Conservation (phyloP, 1,140 invertebrate genomes). For the Melitaea cinxia region DNA sequence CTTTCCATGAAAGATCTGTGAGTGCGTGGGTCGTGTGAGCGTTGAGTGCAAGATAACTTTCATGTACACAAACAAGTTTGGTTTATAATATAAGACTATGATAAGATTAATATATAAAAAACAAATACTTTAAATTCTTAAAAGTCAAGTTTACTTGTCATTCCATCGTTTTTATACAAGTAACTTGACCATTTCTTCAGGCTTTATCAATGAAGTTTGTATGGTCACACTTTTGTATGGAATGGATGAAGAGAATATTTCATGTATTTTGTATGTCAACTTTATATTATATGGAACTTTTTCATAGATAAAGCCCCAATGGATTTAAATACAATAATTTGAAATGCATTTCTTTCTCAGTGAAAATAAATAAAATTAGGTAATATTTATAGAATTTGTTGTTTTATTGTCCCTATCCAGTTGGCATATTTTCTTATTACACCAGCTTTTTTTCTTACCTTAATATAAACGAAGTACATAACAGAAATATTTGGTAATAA, state of each 20-base stretch:
- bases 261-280: conserved; percentile 15
- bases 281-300: conserved; percentile 14
- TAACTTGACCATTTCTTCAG: conserved; percentile 19
- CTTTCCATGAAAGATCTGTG: conserved; percentile 75
- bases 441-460: too few relatives aligned
- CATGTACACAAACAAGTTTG: conserved; percentile 1
- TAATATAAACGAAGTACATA: too few relatives aligned
- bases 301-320: conserved; percentile 37
- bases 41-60: conserved; percentile 31
- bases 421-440: too few relatives aligned
- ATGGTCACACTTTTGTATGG: conserved; percentile 27
- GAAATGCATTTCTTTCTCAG: conserved; percentile 72
- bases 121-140: background rate
- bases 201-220: conserved; percentile 24
- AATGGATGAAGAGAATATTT: conserved; percentile 11
- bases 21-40: conserved; percentile 51
- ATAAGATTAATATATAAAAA: background rate
- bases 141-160: conserved; percentile 6
- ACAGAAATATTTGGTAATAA: too few relatives aligned
- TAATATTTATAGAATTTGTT: conserved; percentile 67
- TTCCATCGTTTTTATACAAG: conserved; percentile 31
- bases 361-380: conserved; percentile 68
- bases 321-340: conserved; percentile 73
- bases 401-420: conserved; percentile 43
- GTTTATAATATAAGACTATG: conserved; percentile 3